These are phyloP conservation scores for Syrrhaptes paradoxus DNA, from an alignment of 2,113 vertebrate species.

Conservation along the genomic window DNA sequence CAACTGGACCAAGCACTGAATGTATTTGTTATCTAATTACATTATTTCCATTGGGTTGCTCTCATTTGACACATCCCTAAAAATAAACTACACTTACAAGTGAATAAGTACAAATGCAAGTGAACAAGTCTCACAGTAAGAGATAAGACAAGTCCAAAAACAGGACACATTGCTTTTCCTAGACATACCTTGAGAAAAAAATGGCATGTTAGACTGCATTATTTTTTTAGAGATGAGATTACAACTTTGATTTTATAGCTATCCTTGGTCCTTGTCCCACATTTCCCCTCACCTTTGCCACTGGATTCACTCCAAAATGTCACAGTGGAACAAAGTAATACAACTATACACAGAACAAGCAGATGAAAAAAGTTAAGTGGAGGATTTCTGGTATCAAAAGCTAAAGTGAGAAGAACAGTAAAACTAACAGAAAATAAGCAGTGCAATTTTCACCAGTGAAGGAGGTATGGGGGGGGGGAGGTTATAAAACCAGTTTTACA, in stretches of 20 bases:
- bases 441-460: not conserved
- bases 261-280: not conserved
- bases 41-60: not conserved
- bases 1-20: not conserved
- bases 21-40: not conserved
- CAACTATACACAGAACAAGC: not conserved
- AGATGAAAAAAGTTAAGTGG: not conserved
- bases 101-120: not conserved
- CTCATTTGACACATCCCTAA: not conserved
- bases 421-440: not conserved
- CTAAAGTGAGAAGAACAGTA: not conserved
- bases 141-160: not conserved
- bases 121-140: not conserved
- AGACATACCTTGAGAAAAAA: not conserved
- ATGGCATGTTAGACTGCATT: not conserved
- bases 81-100: not conserved
- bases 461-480: accelerated
- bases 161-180: not conserved
- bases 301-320: not conserved
- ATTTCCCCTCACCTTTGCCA: not conserved
- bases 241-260: not conserved
- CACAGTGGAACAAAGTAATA: not conserved
- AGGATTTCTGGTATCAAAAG: not conserved
- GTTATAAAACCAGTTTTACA: not conserved
- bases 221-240: not conserved